Conservation (phyloP, 2,888 invertebrate species). For the Parnassius smintheus region DNA sequence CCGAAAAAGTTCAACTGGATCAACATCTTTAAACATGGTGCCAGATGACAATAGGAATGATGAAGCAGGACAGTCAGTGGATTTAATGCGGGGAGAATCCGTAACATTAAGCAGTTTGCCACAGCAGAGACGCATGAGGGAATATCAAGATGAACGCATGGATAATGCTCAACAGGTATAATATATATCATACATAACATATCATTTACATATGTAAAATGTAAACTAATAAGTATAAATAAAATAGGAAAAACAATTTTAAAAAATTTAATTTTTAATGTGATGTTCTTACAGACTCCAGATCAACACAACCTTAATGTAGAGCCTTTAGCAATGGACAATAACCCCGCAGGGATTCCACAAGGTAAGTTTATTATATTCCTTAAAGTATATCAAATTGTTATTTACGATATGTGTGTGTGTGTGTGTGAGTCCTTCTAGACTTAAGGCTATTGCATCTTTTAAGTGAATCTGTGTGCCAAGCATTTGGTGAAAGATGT, state of each 20-base stretch:
- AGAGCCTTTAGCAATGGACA: conserved; percentile 54
- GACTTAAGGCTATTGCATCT: too few relatives aligned
- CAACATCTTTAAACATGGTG: conserved; percentile 54
- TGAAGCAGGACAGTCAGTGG: conserved; percentile 47
- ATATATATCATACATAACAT: not conserved
- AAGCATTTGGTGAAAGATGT: too few relatives aligned
- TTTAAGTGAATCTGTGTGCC: too few relatives aligned
- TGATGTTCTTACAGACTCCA: conserved; percentile 44
- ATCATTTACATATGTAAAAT: too few relatives aligned
- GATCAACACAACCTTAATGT: conserved; percentile 58
- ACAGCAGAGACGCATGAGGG: conserved; percentile 64
- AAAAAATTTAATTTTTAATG: not conserved
- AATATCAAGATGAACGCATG: conserved; percentile 56
- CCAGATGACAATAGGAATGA: conserved; percentile 51
- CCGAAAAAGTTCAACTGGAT: conserved; percentile 65
- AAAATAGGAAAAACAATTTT: too few relatives aligned
- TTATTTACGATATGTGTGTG: too few relatives aligned
- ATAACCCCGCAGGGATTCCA: conserved; percentile 48
- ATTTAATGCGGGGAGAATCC: conserved; percentile 52
- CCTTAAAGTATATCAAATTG: too few relatives aligned
- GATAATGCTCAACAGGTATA: conserved; percentile 57
- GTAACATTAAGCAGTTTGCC: conserved; percentile 69
- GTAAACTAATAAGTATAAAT: too few relatives aligned
- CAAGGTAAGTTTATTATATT: conserved; percentile 50
- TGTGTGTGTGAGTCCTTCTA: too few relatives aligned